Base-by-base conservation (phyloP, 2,113 vertebrate genomes). In the Alectura lathami region DNA sequence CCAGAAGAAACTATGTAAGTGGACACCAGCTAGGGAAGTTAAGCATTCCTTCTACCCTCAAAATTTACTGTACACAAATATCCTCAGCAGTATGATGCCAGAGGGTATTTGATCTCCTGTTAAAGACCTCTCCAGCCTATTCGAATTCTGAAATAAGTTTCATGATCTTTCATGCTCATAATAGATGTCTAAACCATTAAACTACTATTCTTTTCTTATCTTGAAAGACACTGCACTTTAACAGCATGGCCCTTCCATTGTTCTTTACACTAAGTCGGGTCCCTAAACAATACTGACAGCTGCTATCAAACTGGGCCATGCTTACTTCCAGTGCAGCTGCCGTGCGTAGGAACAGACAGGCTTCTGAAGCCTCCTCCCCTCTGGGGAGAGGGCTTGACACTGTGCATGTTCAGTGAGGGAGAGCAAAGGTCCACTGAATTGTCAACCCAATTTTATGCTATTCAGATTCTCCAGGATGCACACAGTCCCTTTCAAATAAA, bases 241-340 rank as follows among this genome's bases (percentile, higher is more conserved):
- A 97, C 96, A 98, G 97, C 97, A 69, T 85, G 93, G 96, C 94
- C 93, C 87, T 97, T 86, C 93, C 90, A 98, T 98, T 98, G 97
- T 98, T 98, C 97, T 96, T 94, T 79, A 94, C 95, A 95, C 97
- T 90, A 97, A 98, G 98, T 98, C 63, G 72, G 96, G 97, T 92
- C 97, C 98, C 98, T 98, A 98, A 98, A 99, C 98, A 99, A 99
- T 98, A 98, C 98, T 98, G 98, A 98, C 99, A 99, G 99, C 98
- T 99, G 98, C 98, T 98, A 98, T 98, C 98, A 98, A 98, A 98
- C 98, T 95, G 94, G 96, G 98, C 97, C 27, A 63, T 75, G 93
- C 95, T 98, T 96, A 97, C 96, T 95, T 97, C 88, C 57, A 1
- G 73, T 62, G 81, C 98, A 98, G 98, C 98, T 98, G 98, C 97